Evolutionary conservation across 2,888 invertebrate species (phyloP).

Genomic region (Conops quadrifasciatus): DNA sequence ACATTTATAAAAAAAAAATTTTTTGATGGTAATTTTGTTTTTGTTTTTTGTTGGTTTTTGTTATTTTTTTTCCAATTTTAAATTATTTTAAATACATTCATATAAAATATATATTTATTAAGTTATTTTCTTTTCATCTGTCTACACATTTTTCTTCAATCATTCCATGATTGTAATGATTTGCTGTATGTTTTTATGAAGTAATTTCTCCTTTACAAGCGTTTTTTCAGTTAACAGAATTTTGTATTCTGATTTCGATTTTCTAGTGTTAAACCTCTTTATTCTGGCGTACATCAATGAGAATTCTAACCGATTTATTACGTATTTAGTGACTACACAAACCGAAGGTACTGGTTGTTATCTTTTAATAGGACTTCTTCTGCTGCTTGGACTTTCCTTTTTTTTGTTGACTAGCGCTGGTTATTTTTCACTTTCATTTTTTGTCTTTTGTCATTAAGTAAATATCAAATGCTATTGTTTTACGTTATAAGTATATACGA

Average conservation of each 20-base stretch:
- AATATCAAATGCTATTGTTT: too few relatives aligned
- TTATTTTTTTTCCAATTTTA: slow-evolving; percentile 27
- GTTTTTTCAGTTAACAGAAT: not conserved
- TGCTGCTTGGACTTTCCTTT: not conserved
- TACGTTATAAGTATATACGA: too few relatives aligned
- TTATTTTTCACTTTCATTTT: not conserved
- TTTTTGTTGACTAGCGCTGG: not conserved
- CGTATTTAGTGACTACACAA: too few relatives aligned
- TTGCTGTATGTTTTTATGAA: not conserved
- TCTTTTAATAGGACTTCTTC: too few relatives aligned
- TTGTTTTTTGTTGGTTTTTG: slow-evolving; percentile 22
- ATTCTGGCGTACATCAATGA: slow-evolving; percentile 2
- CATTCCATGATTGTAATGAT: not conserved
- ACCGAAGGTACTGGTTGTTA: too few relatives aligned
- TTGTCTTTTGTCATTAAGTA: too few relatives aligned
- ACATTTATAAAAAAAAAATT: slow-evolving; percentile 18
- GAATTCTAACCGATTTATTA: not conserved
- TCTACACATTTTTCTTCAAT: slow-evolving; percentile 23
- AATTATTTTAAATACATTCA: slow-evolving; percentile 33
- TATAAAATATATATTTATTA: slow-evolving; percentile 38
- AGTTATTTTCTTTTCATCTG: slow-evolving; percentile 10
- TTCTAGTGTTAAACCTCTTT: not conserved
- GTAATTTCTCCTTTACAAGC: not conserved
- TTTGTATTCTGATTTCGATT: not conserved
- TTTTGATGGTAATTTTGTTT: slow-evolving; percentile 20